Base-by-base conservation (phyloP, 35 echinoderm and acorn worm species). In the Acanthaster planci region DNA sequence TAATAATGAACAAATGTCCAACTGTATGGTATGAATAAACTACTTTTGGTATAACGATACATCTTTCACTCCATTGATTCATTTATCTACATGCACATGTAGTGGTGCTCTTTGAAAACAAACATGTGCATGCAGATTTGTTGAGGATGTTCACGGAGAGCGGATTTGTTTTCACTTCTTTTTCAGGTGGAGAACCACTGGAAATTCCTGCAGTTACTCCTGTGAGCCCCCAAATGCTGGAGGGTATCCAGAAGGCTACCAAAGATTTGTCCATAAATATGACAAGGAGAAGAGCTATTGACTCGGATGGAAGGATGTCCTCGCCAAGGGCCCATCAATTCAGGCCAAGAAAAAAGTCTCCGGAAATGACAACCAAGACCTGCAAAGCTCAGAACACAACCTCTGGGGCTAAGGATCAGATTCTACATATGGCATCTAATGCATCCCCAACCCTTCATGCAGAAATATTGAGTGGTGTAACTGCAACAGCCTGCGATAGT, bases 171-270 rank as follows among this genome's bases (percentile, higher is more conserved):
- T 47, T 12, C 42, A 4, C 12, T 6, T 12, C 12, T 12, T 12
- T 47, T 47, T 72, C 10, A 72, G 64, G 34, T 29, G 64, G 64
- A 72, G 34, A 72, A 30, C 26, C 14, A 72, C 64, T 72, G 64
- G 34, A 72, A 72, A 4, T 72, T 72, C 64, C 64, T 72, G 64
- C 64, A 26, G 14, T 26, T 26, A 72, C 64, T 30, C 64, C 64
- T 6, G 15, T 72, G 21, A 72, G 64, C 34, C 64, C 64, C 64
- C 22, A 72, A 72, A 26, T 72, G 15, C 64, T 72, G 34, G 0
- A 34, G 26, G 23, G 14, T 72, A 29, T 72, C 64, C 23, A 72
- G 14, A 72, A 30, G 64, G 26, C 64, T 27, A 26, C 64, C 34
- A 35, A 72, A 34, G 34, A 31, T 29, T 10, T 35, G 26, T 72